phyloP scores from a whole-genome alignment of 2,113 vertebrate genomes.

The Phyllopteryx taeniolatus region DNA sequence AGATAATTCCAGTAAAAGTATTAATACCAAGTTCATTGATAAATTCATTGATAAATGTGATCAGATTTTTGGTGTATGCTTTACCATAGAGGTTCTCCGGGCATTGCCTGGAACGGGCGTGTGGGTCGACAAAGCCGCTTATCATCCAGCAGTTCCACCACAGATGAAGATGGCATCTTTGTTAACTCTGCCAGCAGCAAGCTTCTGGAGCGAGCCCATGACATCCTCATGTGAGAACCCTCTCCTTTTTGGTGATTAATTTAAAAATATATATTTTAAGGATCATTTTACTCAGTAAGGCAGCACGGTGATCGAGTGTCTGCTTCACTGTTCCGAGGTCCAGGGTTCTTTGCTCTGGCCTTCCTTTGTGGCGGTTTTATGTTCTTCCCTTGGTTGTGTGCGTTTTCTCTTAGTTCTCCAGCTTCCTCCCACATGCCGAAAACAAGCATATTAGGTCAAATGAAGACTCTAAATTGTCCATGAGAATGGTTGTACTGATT shows the following conservation, averaged over 20 bases:
- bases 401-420: too few relatives aligned
- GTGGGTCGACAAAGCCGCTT: slow-evolving; percentile 75
- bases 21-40: background rate
- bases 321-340: background rate
- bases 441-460: background rate
- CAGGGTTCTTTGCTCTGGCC: background rate
- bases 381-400: too few relatives aligned
- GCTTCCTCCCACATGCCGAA: background rate
- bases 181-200: slow-evolving; percentile 88
- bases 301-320: background rate
- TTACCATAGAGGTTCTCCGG: slow-evolving; percentile 71
- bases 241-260: background rate
- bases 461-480: background rate
- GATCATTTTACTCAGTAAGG: background rate
- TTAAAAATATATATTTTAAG: background rate
- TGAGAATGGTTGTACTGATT: background rate
- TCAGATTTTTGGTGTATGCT: slow-evolving; percentile 17
- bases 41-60: background rate
- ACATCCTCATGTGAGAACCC: slow-evolving; percentile 89
- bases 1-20: background rate
- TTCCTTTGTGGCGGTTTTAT: background rate
- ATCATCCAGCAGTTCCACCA: slow-evolving; percentile 64
- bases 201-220: slow-evolving; percentile 92
- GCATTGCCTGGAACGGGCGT: slow-evolving; percentile 81
- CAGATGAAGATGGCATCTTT: slow-evolving; percentile 92